Base-by-base conservation (phyloP, 2,113 vertebrate genomes). In the Potamarius usumacintae region DNA sequence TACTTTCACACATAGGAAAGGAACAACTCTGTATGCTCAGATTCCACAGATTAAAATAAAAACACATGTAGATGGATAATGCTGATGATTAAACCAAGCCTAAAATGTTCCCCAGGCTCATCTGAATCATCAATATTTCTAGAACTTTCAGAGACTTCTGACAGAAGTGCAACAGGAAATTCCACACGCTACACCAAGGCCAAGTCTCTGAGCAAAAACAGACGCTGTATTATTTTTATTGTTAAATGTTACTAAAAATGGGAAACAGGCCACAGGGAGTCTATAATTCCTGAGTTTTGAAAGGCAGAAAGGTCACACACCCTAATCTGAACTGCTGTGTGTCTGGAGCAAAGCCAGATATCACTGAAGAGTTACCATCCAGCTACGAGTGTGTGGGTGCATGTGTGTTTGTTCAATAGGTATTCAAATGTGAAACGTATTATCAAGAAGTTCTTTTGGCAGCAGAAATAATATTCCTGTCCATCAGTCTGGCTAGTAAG, bases 121-220 rank as follows among this genome's bases (percentile, higher is more conserved):
- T 79, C 50, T 5, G 48, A 52, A 5, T 25, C 22, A 1, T 53
- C 17, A 5, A 14, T 65, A 27, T 10, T 83, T 77, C 57, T 50
- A 14, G 4, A 34, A 65, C 71, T 25, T 85, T 58, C 12, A 18
- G 48, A 55, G 60, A 17, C n/a, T 65, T 53, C 52, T n/a, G 27
- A 65, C 53, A 42, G 17, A 67, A 58, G 52, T 30, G 62, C 77
- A 81, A 58, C 63, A 82, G 85, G 85, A 86, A 86, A 86, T 87
- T 82, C 78, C 86, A 72, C 52, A 72, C 20, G 8, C 63, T n/a
- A 57, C n/a, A 57, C 63, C 25, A n/a, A 82, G 53, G 65, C 85
- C 85, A 81, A 62, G 2, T 82, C 48, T 58, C 85, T 81, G 52
- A 86, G 77, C 77, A 71, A 65, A 86, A 86, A 86, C 85, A 86